These are phyloP conservation scores for Periophthalmodon schlosseri DNA, from an alignment of 2,113 vertebrate species.

Conservation along the genomic window DNA sequence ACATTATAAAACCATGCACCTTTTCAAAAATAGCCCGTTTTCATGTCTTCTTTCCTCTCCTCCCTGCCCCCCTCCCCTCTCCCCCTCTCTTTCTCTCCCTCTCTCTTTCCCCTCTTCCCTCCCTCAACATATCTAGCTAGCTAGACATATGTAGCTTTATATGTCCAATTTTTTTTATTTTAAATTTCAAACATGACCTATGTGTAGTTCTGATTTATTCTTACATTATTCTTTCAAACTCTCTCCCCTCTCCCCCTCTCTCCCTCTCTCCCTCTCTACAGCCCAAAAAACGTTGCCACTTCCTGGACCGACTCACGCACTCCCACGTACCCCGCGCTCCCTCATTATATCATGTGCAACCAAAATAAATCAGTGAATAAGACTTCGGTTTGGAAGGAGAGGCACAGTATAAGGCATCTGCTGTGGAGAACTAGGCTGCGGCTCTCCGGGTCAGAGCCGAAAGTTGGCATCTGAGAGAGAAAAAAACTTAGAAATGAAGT, in stretches of 20 bases:
- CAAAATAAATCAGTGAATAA: conserved; percentile 67
- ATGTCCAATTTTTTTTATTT: too few species aligned
- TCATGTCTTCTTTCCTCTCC: too few species aligned
- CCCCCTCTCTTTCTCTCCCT: background rate
- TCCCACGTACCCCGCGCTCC: conserved; percentile 52
- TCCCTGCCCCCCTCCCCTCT: background rate
- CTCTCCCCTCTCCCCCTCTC: background rate
- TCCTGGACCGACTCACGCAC: conserved; percentile 36
- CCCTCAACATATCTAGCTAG: too few species aligned
- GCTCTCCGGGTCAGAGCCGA: conserved; percentile 30
- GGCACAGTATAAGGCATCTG: conserved; percentile 28
- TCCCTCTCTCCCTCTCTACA: conserved; percentile 11
- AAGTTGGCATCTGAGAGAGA: conserved; percentile 9
- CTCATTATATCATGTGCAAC: conserved; percentile 62
- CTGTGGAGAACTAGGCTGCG: conserved; percentile 43
- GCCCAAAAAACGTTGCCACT: conserved; percentile 24
- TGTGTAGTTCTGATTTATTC: too few species aligned
- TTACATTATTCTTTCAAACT: too few species aligned
- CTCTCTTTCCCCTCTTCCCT: background rate
- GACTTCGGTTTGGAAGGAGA: conserved; percentile 45
- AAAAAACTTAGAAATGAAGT: background rate
- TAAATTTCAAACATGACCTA: too few species aligned
- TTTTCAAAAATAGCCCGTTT: too few species aligned
- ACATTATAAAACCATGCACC: too few species aligned
- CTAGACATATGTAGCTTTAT: too few species aligned